Percentiles rank a stretch among this genome's conserved stretches.
These are phyloP conservation scores for Olivierus martensii DNA, from an alignment of 1,140 invertebrate species.

Conservation along the genomic window DNA sequence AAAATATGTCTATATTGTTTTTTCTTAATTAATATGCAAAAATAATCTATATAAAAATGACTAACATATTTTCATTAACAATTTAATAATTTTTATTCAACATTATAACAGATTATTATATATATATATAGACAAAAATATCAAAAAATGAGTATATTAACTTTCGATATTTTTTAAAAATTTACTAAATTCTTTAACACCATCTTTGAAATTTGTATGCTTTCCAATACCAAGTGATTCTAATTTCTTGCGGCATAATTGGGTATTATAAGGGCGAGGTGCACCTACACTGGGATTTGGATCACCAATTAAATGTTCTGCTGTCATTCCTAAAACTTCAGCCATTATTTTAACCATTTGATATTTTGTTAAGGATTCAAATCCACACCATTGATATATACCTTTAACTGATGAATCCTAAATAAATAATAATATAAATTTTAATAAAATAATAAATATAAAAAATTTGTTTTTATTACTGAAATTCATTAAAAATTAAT, in stretches of 20 bases:
- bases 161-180: too few relatives aligned
- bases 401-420: constrained; percentile 27
- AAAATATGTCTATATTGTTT: too few relatives aligned
- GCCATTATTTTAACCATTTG: constrained; percentile 39
- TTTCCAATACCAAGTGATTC: constrained; percentile 28
- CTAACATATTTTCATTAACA: too few relatives aligned
- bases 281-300: constrained; percentile 26
- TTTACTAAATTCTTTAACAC: constrained; percentile 22
- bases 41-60: too few relatives aligned
- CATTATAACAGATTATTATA: too few relatives aligned
- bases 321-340: constrained; percentile 29
- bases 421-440: constrained; percentile 6
- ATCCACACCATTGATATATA: constrained; percentile 39
- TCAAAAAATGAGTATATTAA: too few relatives aligned
- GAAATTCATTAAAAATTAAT: too few relatives aligned
- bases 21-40: too few relatives aligned
- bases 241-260: constrained; percentile 31
- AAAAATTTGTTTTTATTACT: not conserved
- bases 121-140: too few relatives aligned
- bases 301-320: constrained; percentile 29
- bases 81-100: too few relatives aligned
- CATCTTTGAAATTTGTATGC: constrained; percentile 33
- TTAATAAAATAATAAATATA: too few relatives aligned
- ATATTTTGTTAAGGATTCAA: constrained; percentile 41
- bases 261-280: constrained; percentile 34